A percentile compares a stretch with the other conserved stretches of the same genome.
These are phyloP conservation scores for Syngnathus floridae DNA, from an alignment of 2,113 vertebrate species.

Conservation along the genomic window DNA sequence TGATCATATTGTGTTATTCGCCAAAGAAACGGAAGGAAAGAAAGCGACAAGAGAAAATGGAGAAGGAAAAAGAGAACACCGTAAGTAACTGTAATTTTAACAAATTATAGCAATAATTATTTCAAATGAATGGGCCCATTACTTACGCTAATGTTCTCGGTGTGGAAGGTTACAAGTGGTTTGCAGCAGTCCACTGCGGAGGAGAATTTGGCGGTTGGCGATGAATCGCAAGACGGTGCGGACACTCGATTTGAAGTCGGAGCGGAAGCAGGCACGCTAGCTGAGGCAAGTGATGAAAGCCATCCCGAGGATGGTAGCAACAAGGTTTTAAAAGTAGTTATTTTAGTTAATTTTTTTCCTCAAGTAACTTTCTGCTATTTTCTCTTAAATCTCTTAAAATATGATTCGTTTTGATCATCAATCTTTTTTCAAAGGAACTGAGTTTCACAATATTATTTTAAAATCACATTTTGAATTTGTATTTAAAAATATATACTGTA, in stretches of 20 bases:
- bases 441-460: too few relatives aligned
- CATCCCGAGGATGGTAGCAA: constrained; percentile 1
- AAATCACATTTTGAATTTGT: too few relatives aligned
- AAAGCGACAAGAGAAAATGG: constrained; percentile 44
- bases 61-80: constrained; percentile 41
- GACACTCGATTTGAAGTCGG: constrained; percentile 1
- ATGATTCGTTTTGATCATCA: too few relatives aligned
- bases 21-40: constrained; percentile 58
- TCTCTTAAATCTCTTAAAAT: too few relatives aligned
- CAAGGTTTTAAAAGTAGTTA: too few relatives aligned
- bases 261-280: background rate
- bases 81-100: constrained; percentile 1
- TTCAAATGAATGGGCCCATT: background rate
- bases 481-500: too few relatives aligned
- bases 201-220: background rate
- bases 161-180: constrained; percentile 28
- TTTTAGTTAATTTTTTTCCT: too few relatives aligned
- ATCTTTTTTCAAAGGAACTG: too few relatives aligned
- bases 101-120: background rate
- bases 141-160: background rate
- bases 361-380: too few relatives aligned
- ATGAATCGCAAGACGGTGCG: background rate
- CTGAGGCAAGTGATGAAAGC: constrained; percentile 22
- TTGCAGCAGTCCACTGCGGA: constrained; percentile 1
- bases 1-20: background rate